Conservation (phyloP, 2,113 vertebrate species). For the Chamaetylas fuelleborni region DNA sequence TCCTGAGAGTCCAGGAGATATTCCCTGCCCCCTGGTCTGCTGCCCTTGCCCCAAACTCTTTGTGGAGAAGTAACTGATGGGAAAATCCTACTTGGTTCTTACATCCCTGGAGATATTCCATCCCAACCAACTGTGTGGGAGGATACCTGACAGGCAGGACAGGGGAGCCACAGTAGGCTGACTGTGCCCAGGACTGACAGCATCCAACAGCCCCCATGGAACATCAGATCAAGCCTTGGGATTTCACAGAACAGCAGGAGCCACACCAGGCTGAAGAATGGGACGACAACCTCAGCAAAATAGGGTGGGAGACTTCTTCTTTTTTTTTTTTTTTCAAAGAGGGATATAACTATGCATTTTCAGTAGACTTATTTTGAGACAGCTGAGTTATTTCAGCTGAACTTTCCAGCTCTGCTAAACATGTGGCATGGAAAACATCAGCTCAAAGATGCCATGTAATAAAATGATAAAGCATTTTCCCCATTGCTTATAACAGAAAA, state of each 20-base stretch:
- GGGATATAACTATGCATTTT: not conserved
- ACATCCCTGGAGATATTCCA: not conserved
- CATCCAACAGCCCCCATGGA: fast-evolving
- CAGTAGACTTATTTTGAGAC: not conserved
- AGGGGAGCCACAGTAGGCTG: not conserved
- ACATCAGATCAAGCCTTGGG: not conserved
- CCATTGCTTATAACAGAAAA: not conserved
- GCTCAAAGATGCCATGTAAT: not conserved
- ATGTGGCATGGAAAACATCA: not conserved
- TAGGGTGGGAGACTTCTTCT: not conserved
- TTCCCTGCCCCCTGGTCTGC: not conserved
- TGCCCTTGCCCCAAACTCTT: not conserved
- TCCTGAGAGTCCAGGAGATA: not conserved
- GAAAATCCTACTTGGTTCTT: not conserved
- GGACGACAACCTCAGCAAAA: not conserved
- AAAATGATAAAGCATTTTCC: not conserved
- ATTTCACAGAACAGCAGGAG: not conserved
- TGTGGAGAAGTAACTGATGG: not conserved
- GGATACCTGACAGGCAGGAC: not conserved
- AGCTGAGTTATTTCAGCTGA: not conserved
- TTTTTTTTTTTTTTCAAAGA: not conserved
- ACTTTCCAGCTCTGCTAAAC: not conserved
- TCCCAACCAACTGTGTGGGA: not conserved
- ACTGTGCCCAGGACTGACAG: not conserved
- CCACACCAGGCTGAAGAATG: not conserved